A percentile compares a stretch with the other conserved stretches of the same genome.
Conservation (phyloP, 2,113 vertebrate genomes). For the Oncorhynchus keta region DNA sequence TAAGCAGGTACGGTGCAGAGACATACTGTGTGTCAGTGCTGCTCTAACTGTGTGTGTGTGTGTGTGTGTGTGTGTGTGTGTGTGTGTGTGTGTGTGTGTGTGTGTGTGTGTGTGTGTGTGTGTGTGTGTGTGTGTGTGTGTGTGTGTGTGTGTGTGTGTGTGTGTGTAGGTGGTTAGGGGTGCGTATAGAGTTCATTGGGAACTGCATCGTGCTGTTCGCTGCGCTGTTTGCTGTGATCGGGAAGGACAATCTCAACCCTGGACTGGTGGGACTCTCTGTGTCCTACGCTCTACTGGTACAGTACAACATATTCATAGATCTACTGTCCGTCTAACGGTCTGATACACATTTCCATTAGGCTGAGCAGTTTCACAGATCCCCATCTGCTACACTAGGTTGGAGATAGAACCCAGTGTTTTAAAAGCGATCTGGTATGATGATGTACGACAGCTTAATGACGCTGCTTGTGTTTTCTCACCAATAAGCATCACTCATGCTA, state of each 20-base stretch:
- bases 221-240: constrained; percentile 87
- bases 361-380: too few species aligned
- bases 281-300: constrained; percentile 91
- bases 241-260: constrained; percentile 79
- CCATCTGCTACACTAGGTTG: too few species aligned
- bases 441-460: background rate
- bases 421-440: too few species aligned
- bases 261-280: constrained; percentile 93
- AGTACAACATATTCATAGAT: background rate
- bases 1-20: background rate
- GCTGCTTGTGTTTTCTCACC: background rate
- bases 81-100: too few species aligned
- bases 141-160: background rate
- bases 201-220: constrained; percentile 93
- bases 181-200: constrained; percentile 91
- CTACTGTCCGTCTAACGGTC: background rate
- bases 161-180: constrained; percentile 86
- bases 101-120: constrained; percentile 7
- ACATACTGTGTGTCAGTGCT: background rate
- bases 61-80: background rate
- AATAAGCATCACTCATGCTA: background rate
- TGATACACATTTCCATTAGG: too few species aligned
- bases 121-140: constrained; percentile 37
- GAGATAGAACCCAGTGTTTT: too few species aligned
- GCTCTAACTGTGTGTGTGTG: background rate